Evolutionary conservation across 2,113 vertebrate species (phyloP), one percentile per base, ranked within the genome.

Genomic region (Ailuropoda melanoleuca): DNA sequence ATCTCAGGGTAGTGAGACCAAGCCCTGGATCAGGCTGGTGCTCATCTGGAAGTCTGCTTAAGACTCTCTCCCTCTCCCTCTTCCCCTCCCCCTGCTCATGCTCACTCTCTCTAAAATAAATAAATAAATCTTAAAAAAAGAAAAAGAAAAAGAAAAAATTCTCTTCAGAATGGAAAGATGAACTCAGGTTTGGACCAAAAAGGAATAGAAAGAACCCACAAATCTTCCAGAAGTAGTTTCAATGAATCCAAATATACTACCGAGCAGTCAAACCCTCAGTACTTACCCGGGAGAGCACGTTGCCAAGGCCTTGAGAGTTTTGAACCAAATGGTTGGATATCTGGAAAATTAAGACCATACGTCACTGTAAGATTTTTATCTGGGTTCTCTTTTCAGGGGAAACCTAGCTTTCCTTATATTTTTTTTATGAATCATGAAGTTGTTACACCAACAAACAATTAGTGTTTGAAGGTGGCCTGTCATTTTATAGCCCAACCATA

Each of bases 211-310:
- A 84, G 13, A 93, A 26, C 21, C n/a, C 12, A 14, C 3, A 50
- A 74, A 39, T 64, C 29, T 90, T 72, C 34, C 1, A 11, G 72
- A 94, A 95, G 31, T 56, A 62, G 77, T 1, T 72, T 19, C 37
- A 64, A 0, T 19, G 19, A 80, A 86, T 88, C 46, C 15, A 80
- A 50, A 80, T 2, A 5, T 1, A 17, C 14, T 11, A 23, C 1
- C 26, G 46, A 85, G 78, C 39, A 58, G 37, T 34, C 3, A 34
- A 50, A 55, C 24, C 48, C 23, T 11, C 43, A 50, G 23, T 3
- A 98, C 98, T 92, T 39, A 99, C 98, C 98, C 96, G 66, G 84
- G 98, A 98, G 39, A 99, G 43, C 84, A 98, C 43, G 11, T 14
- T 70, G 95, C 98, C 97, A 81, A 98, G 3, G 15, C 97, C 70